Conservation (phyloP, 2,888 invertebrate species). For the Eupithecia subfuscata region DNA sequence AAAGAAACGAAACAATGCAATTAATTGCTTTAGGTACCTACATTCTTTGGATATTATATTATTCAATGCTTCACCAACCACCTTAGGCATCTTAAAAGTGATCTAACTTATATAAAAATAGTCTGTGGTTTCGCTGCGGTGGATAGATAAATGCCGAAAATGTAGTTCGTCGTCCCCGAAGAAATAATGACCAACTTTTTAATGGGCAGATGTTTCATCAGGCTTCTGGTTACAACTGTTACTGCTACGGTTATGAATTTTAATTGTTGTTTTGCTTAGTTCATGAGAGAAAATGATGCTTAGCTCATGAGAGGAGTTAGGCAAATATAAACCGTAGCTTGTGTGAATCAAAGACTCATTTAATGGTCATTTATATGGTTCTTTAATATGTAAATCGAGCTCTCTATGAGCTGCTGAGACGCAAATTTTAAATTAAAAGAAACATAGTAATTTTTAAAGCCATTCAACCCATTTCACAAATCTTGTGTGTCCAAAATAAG, state of each 20-base stretch:
- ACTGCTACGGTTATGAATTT: constrained; percentile 37
- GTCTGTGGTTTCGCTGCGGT: constrained; percentile 36
- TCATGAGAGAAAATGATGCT: constrained; percentile 3
- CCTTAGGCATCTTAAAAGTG: background rate
- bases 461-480: too few relatives aligned
- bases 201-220: constrained; percentile 44
- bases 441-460: too few relatives aligned
- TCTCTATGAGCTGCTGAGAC: too few relatives aligned
- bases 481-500: too few relatives aligned
- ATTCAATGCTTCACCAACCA: too few relatives aligned
- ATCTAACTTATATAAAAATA: background rate
- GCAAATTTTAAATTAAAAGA: too few relatives aligned
- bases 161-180: constrained; percentile 43
- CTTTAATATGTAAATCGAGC: too few relatives aligned
- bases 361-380: too few relatives aligned
- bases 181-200: constrained; percentile 52
- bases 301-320: background rate
- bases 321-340: background rate
- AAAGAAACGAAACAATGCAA: too few relatives aligned
- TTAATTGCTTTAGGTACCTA: too few relatives aligned
- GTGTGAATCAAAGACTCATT: too few relatives aligned
- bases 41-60: too few relatives aligned
- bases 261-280: constrained; percentile 36
- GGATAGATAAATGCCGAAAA: constrained; percentile 44
- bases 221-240: constrained; percentile 41